Evolutionary conservation across 2,797 vertebrate species (phyloP), one percentile per base, ranked within the genome.

Genomic region (Mycteria americana): DNA sequence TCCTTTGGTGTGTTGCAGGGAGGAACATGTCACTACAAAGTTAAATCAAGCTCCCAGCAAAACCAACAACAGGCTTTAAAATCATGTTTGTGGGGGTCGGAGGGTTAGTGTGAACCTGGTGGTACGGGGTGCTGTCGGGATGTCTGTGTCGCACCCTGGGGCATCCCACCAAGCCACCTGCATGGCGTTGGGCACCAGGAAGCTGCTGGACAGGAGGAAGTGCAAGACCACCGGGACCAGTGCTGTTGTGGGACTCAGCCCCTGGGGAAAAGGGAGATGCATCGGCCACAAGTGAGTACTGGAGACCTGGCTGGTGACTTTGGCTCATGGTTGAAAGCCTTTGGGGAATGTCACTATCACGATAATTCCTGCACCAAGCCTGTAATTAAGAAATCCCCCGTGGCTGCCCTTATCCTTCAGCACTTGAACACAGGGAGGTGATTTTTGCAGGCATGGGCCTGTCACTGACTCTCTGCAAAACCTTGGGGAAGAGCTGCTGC

Each of bases 61-160:
- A 90, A 62, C 18, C 31, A 67, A 11, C 37, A 53, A 3, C 5
- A 35, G 35, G 27, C 27, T 87, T 89, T 87, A 54, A 67, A 43
- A 46, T 46, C 12, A 2, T 4, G 21, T 70, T 67, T 21, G 13
- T 41, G 43, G 35, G 64, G 7, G 11, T 16, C 1, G 0, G 16
- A 63, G 25, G 13, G 30, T 73, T 53, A 24, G 50, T 0, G 10
- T 84, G 78, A 25, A 18, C 1, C 51, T 62, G 63, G 28, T 1
- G 12, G 50, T 10, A 27, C 0, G 0, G 5, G 39, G 7, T 57
- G n/a, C 28, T 50, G 9, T n/a, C 3, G 1, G n/a, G 10, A 19
- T 28, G 8, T 53, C 41, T 57, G 51, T 59, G 48, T 63, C 3
- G 3, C 37, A n/a, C 3, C 14, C 39, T 63, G 22, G 1, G 13